Base-by-base conservation (phyloP, 1,140 invertebrate species). In the Drosophila pallidifrons region DNA sequence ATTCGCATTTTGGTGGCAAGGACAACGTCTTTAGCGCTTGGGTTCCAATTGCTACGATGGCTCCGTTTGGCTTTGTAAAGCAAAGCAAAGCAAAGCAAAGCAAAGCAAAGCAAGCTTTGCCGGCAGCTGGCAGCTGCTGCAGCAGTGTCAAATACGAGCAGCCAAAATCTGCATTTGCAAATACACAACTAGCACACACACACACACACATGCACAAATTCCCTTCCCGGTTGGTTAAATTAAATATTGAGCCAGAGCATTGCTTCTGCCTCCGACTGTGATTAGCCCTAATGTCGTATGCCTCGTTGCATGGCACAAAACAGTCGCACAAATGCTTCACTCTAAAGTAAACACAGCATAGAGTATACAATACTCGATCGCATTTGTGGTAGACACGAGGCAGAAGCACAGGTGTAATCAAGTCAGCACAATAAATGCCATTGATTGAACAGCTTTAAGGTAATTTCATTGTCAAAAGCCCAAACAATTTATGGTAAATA, bases 221-320 rank as follows among this genome's bases (percentile, higher is more conserved):
- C 58, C 7, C 35, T 43, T 43, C 20, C 13, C 32, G 11, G n/a
- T 32, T 70, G 20, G 38, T 54, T 54, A 75, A 75, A 76, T 76
- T 79, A 72, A 79, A 79, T 79, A 79, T 79, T 79, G 68, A 77
- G 74, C 35, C n/a, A 47, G 35, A 35, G 58, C 67, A 65, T 71
- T 32, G 64, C 30, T 28, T 60, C 63, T 52, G 52, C 46, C 49
- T 55, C 25, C 32, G 45, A 61, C 51, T 72, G 46, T 41, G 60
- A 65, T 75, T 75, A 75, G 68, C 16, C 16, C 59, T 71, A 71
- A 71, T 75, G 60, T 75, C 35, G 49, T 63, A 58, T 41, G 72
- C 58, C 45, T 55, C 55, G 54, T 45, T 52, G 70, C 46, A 30
- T 28, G 15, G 55, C 10, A 47, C 52, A 63, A 59, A 43, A 4